Evolutionary conservation across 2,113 vertebrate species (phyloP).

Genomic region (Gallinago jamesoni): DNA sequence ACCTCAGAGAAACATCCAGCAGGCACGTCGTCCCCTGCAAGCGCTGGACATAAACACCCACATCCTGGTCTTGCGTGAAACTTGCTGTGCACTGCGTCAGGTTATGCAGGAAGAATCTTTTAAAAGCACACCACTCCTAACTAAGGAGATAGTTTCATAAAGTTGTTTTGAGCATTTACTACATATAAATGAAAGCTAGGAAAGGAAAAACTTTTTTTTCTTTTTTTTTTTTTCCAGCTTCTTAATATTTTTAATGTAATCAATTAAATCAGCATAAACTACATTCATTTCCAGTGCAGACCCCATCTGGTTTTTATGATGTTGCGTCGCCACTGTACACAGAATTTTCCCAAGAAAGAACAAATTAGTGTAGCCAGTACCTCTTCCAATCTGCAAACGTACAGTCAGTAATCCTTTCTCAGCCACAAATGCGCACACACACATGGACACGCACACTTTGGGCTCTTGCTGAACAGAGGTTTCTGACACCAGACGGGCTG

Average conservation of each 20-base stretch:
- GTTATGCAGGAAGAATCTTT: background rate
- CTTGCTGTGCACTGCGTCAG: rapidly evolving
- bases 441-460: rapidly evolving
- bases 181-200: background rate
- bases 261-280: background rate
- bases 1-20: background rate
- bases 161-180: background rate
- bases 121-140: background rate
- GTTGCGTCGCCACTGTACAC: background rate
- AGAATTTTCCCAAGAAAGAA: background rate
- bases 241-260: background rate
- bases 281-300: background rate
- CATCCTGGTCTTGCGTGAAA: background rate
- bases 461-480: background rate
- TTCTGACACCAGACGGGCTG: background rate
- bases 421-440: rapidly evolving
- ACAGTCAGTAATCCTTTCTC: background rate
- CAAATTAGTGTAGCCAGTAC: background rate
- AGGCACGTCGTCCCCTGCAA: background rate
- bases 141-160: background rate
- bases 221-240: background rate
- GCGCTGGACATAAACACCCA: rapidly evolving
- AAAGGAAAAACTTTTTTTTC: background rate
- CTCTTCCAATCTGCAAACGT: background rate
- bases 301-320: background rate